Conservation (phyloP, 2,113 vertebrate species). For the Cyprinodon variegatus region DNA sequence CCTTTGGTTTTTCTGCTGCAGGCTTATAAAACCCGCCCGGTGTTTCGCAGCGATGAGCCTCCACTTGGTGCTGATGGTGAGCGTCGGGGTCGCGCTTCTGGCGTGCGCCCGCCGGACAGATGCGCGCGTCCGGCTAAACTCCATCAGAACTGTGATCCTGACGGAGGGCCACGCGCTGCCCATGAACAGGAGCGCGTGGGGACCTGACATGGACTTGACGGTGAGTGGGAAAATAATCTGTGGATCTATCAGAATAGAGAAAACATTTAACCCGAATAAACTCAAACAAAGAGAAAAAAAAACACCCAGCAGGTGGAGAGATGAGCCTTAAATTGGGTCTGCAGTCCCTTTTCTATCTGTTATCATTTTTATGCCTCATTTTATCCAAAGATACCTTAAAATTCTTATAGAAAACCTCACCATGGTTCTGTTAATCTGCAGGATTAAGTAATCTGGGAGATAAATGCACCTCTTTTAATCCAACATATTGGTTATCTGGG, state of each 20-base stretch:
- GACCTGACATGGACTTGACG: slow-evolving; percentile 45
- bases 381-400: not conserved
- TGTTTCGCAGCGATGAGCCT: slow-evolving; percentile 13
- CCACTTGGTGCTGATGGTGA: not conserved
- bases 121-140: slow-evolving; percentile 59
- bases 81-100: slow-evolving; percentile 14
- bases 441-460: no score
- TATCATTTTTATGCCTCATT: not conserved
- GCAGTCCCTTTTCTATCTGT: not conserved
- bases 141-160: slow-evolving; percentile 60
- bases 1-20: no score
- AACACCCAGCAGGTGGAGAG: not conserved
- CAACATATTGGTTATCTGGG: not conserved
- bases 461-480: not conserved
- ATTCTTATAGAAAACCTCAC: not conserved
- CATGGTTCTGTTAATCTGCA: no score
- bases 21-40: no score
- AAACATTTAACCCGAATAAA: not conserved
- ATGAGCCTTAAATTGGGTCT: not conserved
- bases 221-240: slow-evolving; percentile 20
- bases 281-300: not conserved
- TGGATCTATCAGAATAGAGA: not conserved
- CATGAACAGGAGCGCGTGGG: slow-evolving; percentile 59
- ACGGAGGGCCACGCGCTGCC: slow-evolving; percentile 36
- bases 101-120: slow-evolving; percentile 1